Evolutionary conservation across 1,140 invertebrate genomes (phyloP), one percentile per base, ranked within the genome.

Genomic region (Araneus ventricosus): DNA sequence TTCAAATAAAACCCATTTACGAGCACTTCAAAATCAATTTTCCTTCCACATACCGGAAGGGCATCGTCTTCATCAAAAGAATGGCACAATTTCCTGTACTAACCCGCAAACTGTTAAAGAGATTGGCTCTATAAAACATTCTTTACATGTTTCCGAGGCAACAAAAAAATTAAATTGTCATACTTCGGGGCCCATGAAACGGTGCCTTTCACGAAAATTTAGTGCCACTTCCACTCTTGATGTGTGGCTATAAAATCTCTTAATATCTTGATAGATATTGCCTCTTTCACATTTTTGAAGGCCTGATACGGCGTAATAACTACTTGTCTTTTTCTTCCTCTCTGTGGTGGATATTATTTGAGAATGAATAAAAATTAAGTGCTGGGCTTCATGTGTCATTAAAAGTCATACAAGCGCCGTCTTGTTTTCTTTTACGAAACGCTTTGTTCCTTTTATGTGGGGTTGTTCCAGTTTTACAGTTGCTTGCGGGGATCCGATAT

Each of bases 261-360:
- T 34, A 27, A 86, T 57, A 57, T 86, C 84, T 57, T 86, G 84
- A 86, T 86, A 86, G 45, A 86, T 86, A 86, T 86, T 86, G 84
- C 24, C 52, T 86, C 30, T n/a, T 57, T 57, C 52, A 52, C 84
- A 86, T 37, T 86, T 86, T 86, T 57, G 2, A 57, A 61, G 39
- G 14, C 10, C 45, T 17, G 45, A 52, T 52, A 52, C 45, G 45
- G 39, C 27, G 45, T 86, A 86, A 30, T 30, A 61, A 86, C 7
- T 20, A 14, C 52, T 20, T 30, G 24, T 10, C 4, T 45, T 45
- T 20, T 34, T 79, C 10, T 79, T 79, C 7, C 39, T 84, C 59
- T 86, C 4, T 10, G 52, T 6, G 84, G 45, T 34, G 10, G 45
- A 34, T 59, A 86, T 57, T 86, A 59, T 86, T 86, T 86, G 84